phyloP scores from a whole-genome alignment of 2,888 invertebrate species.

The Drosophila meridionalis region DNA sequence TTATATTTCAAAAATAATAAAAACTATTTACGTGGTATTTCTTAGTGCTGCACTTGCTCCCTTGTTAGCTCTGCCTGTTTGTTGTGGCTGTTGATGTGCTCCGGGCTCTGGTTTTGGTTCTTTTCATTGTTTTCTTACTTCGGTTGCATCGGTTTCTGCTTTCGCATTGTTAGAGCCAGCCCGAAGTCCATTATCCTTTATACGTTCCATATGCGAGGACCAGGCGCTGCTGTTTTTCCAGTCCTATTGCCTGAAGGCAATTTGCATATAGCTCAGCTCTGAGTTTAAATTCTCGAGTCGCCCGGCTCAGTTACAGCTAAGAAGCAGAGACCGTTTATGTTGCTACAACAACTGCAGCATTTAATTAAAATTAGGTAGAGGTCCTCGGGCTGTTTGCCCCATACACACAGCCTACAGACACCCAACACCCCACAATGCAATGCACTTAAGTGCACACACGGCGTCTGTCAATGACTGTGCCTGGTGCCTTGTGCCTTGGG shows the following conservation, averaged over 20 bases:
- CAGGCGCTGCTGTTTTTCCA: neutral
- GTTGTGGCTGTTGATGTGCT: conserved; percentile 27
- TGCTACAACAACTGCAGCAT: conserved; percentile 31
- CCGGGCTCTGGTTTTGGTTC: conserved; percentile 29
- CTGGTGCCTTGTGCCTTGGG: conserved; percentile 10
- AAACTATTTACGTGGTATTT: conserved; percentile 10
- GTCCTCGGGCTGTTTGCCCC: neutral
- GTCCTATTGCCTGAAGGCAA: conserved; percentile 9
- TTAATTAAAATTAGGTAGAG: conserved; percentile 70
- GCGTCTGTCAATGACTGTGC: conserved; percentile 46
- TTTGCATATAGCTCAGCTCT: conserved; percentile 31
- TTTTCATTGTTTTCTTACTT: conserved; percentile 35
- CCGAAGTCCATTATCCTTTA: conserved; percentile 67
- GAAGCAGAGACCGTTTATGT: conserved; percentile 26
- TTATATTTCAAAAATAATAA: neutral
- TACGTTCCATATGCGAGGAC: conserved; percentile 51
- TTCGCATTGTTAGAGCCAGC: conserved; percentile 51
- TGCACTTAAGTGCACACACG: conserved; percentile 52
- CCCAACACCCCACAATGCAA: neutral
- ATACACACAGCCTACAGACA: neutral
- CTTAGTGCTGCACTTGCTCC: neutral
- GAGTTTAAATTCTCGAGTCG: conserved; percentile 22
- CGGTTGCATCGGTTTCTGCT: conserved; percentile 38
- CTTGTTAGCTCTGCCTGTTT: conserved; percentile 9
- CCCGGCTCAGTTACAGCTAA: conserved; percentile 3